Percentiles rank a stretch among this genome's conserved stretches.
phyloP scores from a whole-genome alignment of 2,888 invertebrate genomes.

The Acronicta aceris region DNA sequence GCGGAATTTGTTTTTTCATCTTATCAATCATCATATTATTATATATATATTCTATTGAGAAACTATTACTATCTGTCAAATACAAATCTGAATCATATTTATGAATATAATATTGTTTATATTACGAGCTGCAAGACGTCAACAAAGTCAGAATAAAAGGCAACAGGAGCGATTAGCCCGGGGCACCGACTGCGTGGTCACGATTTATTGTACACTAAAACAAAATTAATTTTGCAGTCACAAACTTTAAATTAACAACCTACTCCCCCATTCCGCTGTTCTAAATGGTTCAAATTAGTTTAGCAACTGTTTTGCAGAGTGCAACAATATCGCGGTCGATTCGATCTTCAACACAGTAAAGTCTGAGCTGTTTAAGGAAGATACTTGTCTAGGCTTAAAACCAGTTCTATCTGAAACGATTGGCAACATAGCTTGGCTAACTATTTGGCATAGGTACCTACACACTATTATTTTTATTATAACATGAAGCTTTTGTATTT shows the following conservation, averaged over 20 bases:
- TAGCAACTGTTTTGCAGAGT: conserved; percentile 48
- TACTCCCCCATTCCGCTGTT: conserved; percentile 52
- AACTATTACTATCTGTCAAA: conserved; percentile 27
- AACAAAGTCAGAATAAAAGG: conserved; percentile 73
- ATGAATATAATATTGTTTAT: conserved; percentile 43
- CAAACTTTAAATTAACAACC: conserved; percentile 59
- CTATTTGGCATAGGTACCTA: conserved; percentile 34
- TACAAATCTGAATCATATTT: conserved; percentile 25
- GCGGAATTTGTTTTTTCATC: conserved; percentile 17
- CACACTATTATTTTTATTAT: no score
- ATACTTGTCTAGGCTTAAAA: conserved; percentile 76
- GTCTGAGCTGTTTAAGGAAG: conserved; percentile 81
- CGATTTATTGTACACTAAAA: conserved; percentile 78
- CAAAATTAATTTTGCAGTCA: conserved; percentile 68
- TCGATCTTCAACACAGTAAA: conserved; percentile 62
- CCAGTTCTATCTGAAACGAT: conserved; percentile 71
- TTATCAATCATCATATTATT: conserved; percentile 22
- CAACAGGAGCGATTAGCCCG: conserved; percentile 84
- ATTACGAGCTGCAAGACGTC: conserved; percentile 52
- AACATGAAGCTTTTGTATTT: no score
- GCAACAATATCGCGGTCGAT: conserved; percentile 54
- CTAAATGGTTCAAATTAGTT: conserved; percentile 59
- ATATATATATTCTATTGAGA: conserved; percentile 17
- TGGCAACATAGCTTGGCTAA: conserved; percentile 38
- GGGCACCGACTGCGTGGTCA: conserved; percentile 80